These are phyloP conservation scores for Rhodeus uyekii DNA, from an alignment of 2,797 vertebrate genomes.

Conservation along the genomic window DNA sequence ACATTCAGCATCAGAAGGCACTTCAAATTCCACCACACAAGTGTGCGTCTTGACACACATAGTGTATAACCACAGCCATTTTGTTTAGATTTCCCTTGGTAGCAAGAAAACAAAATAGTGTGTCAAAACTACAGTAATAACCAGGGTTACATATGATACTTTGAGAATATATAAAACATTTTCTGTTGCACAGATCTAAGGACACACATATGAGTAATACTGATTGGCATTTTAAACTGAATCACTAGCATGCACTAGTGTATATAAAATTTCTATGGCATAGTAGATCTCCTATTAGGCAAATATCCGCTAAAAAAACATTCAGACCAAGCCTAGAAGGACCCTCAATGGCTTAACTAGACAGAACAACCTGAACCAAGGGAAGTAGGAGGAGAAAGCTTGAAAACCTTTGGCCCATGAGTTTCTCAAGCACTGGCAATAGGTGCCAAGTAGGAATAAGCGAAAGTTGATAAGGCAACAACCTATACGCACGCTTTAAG, in stretches of 20 bases:
- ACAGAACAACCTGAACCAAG: not conserved
- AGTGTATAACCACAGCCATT: not conserved
- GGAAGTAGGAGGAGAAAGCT: too few relatives aligned
- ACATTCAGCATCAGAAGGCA: slow-evolving; percentile 8
- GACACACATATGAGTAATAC: not conserved
- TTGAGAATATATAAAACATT: not conserved
- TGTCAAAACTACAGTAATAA: not conserved
- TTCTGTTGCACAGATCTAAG: not conserved
- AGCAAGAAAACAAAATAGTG: not conserved
- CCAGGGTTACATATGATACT: not conserved
- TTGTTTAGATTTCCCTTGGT: slow-evolving; percentile 4
- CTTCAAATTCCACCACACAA: not conserved
- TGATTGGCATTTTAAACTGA: not conserved
- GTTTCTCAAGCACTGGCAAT: too few relatives aligned
- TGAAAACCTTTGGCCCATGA: too few relatives aligned
- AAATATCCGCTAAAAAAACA: not conserved
- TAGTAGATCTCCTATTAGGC: not conserved
- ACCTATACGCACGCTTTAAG: too few relatives aligned
- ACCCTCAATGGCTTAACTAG: not conserved
- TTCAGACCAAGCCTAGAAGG: not conserved
- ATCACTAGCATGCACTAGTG: not conserved
- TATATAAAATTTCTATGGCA: not conserved
- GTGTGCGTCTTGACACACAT: not conserved
- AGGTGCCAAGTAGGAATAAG: too few relatives aligned
- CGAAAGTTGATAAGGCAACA: too few relatives aligned